Conservation (phyloP, 1,140 invertebrate species). For the Leptestheria dahalacensis region DNA sequence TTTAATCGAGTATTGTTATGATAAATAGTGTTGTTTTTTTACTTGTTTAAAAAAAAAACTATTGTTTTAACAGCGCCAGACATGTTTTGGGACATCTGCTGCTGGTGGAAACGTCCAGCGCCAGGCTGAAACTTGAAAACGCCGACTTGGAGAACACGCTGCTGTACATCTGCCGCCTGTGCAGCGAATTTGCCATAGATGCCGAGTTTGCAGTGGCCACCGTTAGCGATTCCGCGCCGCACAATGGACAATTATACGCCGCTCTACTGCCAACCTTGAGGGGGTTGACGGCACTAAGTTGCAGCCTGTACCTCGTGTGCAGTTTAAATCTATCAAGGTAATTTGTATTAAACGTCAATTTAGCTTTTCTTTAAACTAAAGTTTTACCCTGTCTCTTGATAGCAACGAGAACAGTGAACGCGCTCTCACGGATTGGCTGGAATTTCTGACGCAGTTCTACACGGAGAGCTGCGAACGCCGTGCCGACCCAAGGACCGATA, state of each 20-base stretch:
- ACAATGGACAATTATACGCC: background rate
- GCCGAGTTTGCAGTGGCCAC: background rate
- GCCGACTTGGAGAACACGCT: background rate
- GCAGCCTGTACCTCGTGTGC: background rate
- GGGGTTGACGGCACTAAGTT: background rate
- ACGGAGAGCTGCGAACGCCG: background rate
- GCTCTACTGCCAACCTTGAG: background rate
- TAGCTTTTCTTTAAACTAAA: background rate
- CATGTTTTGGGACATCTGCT: no score
- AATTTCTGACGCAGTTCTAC: background rate
- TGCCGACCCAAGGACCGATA: no score
- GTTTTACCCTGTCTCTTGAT: background rate
- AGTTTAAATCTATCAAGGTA: background rate
- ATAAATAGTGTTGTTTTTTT: no score
- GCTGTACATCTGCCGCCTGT: background rate
- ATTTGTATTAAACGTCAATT: background rate
- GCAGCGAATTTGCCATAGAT: background rate
- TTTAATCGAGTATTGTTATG: no score
- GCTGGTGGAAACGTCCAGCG: background rate
- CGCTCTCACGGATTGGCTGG: background rate
- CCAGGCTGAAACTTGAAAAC: background rate
- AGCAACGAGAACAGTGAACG: background rate
- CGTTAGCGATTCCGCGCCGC: background rate
- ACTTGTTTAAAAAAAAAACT: no score
- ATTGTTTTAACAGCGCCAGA: no score